A percentile compares a stretch with the other conserved stretches of the same genome.
These are phyloP conservation scores for Prionailurus viverrinus DNA, from an alignment of 2,113 vertebrate species.

Conservation along the genomic window DNA sequence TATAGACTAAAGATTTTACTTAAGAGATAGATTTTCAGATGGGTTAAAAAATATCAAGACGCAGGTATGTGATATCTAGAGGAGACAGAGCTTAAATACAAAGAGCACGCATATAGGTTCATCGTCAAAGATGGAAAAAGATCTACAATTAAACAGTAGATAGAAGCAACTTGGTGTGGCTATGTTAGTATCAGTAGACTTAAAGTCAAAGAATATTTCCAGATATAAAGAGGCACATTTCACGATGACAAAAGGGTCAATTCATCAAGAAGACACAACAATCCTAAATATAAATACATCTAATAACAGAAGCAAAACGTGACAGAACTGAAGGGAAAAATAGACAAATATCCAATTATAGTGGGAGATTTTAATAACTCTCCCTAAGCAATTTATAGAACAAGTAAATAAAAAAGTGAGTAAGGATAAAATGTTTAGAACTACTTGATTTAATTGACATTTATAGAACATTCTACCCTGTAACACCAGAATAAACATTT, in stretches of 20 bases:
- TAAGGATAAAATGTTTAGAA: not conserved
- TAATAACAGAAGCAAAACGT: not conserved
- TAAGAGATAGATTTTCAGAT: conserved; percentile 6
- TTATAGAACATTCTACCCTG: not conserved
- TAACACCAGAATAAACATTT: not conserved
- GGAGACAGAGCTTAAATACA: not conserved
- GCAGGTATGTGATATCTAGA: not conserved
- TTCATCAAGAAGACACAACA: not conserved
- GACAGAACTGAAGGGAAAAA: not conserved
- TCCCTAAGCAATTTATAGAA: conserved; percentile 44
- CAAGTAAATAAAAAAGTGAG: not conserved
- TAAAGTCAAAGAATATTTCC: conserved; percentile 15
- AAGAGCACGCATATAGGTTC: not conserved
- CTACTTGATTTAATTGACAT: not conserved
- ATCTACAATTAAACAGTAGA: not conserved
- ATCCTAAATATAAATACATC: not conserved
- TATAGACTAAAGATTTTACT: not conserved
- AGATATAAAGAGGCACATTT: conserved; percentile 8
- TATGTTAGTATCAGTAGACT: not conserved
- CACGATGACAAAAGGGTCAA: not conserved
- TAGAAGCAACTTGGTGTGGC: not conserved
- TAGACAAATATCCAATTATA: not conserved
- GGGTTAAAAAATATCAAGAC: not conserved
- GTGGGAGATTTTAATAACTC: conserved; percentile 30
- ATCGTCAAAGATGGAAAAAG: not conserved